Evolutionary conservation across 2,888 invertebrate genomes (phyloP), one percentile per base, ranked within the genome.

Genomic region (Lochmaea crataegi): DNA sequence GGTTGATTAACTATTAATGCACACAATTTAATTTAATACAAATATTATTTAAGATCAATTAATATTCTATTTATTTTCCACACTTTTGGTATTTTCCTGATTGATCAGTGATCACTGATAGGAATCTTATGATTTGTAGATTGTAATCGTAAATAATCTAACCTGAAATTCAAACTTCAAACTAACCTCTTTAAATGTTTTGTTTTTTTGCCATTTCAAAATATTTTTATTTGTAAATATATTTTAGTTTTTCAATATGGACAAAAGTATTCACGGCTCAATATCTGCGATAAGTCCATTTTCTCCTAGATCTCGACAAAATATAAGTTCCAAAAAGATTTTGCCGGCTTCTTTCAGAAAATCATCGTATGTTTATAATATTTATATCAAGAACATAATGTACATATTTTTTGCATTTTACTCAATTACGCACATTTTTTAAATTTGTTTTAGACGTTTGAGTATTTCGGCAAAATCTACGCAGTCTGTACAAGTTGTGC

Each of bases 401-500:
- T 72, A 16, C 45, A 58, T 65, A 53, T 42, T 71, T 53, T 65
- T 70, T 58, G 45, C 7, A 45, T 45, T 11, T 2, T 12, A 45
- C 14, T 45, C 14, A 12, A 45, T 45, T 16, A 51, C 7, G 1
- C n/a, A 51, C 10, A 6, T 16, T 53, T 22, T 22, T 22, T 53
- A 11, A 58, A 68, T 63, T 56, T 67, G 32, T 85, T 86, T 72
- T 76, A 90, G 89, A 48, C 87, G 89, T 60, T 85, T 88, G 58
- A 91, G 90, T 79, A 81, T 90, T 0, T 91, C 92, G 0, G 91
- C 90, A 32, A 89, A 91, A 74, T 90, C 92, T 0, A 90, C 89
- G 73, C 92, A 92, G 80, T 91, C 92, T 0, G 90, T 93, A 18
- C 93, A 95, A 86, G 89, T 95, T 9, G 90, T 96, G 58, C 91